phyloP scores from a whole-genome alignment of 2,888 invertebrate species.

The Lapara coniferarum region DNA sequence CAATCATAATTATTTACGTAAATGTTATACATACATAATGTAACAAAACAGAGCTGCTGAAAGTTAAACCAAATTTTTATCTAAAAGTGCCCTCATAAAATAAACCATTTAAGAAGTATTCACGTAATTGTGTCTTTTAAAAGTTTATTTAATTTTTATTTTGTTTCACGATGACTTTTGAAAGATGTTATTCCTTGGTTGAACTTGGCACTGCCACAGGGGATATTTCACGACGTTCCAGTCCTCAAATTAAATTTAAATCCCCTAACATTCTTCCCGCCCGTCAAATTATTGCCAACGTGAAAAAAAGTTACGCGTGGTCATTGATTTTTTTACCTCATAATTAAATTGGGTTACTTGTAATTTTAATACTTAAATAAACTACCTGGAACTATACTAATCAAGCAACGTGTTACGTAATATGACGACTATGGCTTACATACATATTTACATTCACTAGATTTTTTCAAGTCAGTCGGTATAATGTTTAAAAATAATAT shows the following conservation, averaged over 20 bases:
- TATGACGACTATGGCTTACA: no score
- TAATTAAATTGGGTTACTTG: neutral
- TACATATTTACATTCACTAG: no score
- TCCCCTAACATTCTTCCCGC: constrained; percentile 79
- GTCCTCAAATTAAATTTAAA: constrained; percentile 82
- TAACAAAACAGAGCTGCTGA: no score
- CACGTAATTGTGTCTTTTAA: constrained; percentile 7
- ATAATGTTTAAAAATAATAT: neutral
- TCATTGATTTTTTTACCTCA: neutral
- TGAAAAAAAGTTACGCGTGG: constrained; percentile 53
- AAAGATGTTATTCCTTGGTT: constrained; percentile 62
- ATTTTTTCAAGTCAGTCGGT: no score
- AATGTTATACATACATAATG: no score
- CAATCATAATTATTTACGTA: no score
- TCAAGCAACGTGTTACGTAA: no score
- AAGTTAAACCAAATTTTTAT: neutral
- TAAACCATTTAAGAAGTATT: constrained; percentile 3
- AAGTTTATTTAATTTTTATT: constrained; percentile 42
- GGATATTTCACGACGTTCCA: constrained; percentile 77
- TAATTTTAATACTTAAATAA: neutral
- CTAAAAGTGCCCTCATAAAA: neutral
- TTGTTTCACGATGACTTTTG: constrained; percentile 55
- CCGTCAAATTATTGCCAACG: constrained; percentile 73
- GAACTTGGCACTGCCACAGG: constrained; percentile 70
- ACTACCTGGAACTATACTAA: no score